Conservation (phyloP, 2,113 vertebrate genomes). For the Dolichotis patagonum region DNA sequence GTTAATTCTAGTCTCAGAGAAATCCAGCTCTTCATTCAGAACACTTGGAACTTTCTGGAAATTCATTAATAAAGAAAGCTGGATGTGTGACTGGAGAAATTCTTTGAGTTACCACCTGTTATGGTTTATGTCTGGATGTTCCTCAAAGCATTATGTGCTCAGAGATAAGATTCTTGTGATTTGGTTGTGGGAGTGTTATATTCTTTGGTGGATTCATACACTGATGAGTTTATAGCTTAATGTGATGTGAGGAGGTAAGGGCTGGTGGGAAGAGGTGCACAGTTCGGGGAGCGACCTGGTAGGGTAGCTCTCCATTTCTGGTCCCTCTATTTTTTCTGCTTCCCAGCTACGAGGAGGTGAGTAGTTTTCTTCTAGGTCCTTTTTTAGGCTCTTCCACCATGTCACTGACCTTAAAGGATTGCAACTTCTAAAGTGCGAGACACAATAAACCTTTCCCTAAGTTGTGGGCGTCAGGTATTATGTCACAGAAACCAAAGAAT, state of each 20-base stretch:
- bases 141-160: not conserved
- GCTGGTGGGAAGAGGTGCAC: not conserved
- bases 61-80: slow-evolving; percentile 20
- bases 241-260: not conserved
- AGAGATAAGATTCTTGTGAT: not conserved
- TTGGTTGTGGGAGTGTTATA: not conserved
- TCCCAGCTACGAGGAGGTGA: not conserved
- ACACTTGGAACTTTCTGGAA: not conserved
- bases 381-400: not conserved
- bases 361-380: not conserved
- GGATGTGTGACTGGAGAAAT: slow-evolving; percentile 19
- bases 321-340: not conserved
- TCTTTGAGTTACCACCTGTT: not conserved
- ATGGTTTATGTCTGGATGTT: not conserved
- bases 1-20: slow-evolving; percentile 23
- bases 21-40: slow-evolving; percentile 44
- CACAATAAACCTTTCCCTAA: not conserved
- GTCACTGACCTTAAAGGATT: not conserved
- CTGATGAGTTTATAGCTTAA: not conserved
- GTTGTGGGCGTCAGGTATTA: not conserved
- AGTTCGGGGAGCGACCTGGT: not conserved
- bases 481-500: not conserved
- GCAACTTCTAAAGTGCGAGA: not conserved
- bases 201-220: not conserved
- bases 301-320: not conserved